Base-by-base conservation (phyloP, 2,888 invertebrate species). In the Troides oblongomaculatus region DNA sequence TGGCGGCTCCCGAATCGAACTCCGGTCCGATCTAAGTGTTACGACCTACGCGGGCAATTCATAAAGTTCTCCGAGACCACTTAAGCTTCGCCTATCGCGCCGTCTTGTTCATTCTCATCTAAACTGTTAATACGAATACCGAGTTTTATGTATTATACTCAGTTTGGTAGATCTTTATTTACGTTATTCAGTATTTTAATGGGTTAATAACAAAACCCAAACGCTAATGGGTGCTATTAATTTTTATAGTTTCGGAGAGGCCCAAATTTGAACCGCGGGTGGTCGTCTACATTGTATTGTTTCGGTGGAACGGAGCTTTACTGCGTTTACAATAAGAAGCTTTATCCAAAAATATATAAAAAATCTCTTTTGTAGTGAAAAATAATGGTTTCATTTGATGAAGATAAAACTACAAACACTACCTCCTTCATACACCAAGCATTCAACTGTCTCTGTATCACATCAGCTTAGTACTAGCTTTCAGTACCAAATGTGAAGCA, bases 231-330 rank as follows among this genome's bases (percentile, higher is more conserved):
- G 79, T 46, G 81, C 81, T 82, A 88, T 88, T 84, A 87, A 85
- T 85, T 88, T 88, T 85, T 87, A 86, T 88, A 78, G 83, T 72
- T 79, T 78, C 81, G 79, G 79, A 81, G 82, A 79, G 77, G 75
- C 79, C 80, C 79, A 80, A 81, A 81, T 81, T 80, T 73, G 72
- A 78, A 75, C 88, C 79, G 79, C 84, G 87, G 88, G 88, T 87
- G 88, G 88, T 80, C 83, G 64, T 25, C 46, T 36, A n/a, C 50
- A 53, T 62, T 64, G 68, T 62, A 68, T 46, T 69, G 66, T 64
- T 46, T 70, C 66, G 14, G 62, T 64, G 56, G 59, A 57, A 69
- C 65, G 17, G 12, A 43, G 57, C 25, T 25, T 25, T 66, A 14
- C 57, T 58, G 58, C 62, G 62, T 21, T 66, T 53, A 61, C 12